phyloP scores from a whole-genome alignment of 2,888 invertebrate species.

The Hemicrepidius hirtus region DNA sequence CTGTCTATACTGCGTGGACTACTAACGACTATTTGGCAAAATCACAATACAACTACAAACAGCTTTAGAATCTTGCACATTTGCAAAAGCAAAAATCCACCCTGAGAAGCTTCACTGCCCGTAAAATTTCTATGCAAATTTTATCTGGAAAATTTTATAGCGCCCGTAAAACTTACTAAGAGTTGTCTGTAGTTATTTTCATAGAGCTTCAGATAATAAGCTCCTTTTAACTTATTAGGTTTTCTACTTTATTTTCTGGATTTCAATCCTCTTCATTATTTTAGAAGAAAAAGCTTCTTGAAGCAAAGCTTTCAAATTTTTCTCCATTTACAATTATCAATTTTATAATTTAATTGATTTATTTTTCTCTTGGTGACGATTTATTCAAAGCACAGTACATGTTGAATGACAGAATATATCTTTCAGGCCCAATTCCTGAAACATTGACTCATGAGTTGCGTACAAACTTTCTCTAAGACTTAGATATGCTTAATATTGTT shows the following conservation, averaged over 20 bases:
- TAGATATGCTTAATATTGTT: too few relatives aligned
- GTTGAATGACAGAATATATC: too few relatives aligned
- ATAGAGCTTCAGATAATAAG: conserved; percentile 28
- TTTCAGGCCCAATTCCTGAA: too few relatives aligned
- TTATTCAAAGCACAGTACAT: too few relatives aligned
- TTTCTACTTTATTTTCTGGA: not conserved
- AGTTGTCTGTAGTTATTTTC: conserved; percentile 29
- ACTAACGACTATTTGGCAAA: conserved; percentile 58
- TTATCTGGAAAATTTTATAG: conserved; percentile 59
- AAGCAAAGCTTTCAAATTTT: too few relatives aligned
- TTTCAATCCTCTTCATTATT: conserved; percentile 1
- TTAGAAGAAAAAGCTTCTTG: conserved; percentile 1
- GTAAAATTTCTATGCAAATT: conserved; percentile 67
- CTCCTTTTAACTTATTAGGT: conserved; percentile 27
- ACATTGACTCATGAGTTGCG: too few relatives aligned
- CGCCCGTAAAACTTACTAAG: conserved; percentile 25
- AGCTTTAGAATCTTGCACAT: conserved; percentile 56
- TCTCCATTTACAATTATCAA: too few relatives aligned
- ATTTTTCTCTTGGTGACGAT: too few relatives aligned
- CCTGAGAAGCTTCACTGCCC: conserved; percentile 62
- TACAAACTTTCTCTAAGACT: too few relatives aligned
- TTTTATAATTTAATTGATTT: too few relatives aligned
- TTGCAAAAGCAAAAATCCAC: conserved; percentile 61
- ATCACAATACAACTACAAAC: conserved; percentile 60
- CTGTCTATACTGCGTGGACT: conserved; percentile 50